phyloP scores from a whole-genome alignment of 2,113 vertebrate species.

The Dicrurus megarhynchus region DNA sequence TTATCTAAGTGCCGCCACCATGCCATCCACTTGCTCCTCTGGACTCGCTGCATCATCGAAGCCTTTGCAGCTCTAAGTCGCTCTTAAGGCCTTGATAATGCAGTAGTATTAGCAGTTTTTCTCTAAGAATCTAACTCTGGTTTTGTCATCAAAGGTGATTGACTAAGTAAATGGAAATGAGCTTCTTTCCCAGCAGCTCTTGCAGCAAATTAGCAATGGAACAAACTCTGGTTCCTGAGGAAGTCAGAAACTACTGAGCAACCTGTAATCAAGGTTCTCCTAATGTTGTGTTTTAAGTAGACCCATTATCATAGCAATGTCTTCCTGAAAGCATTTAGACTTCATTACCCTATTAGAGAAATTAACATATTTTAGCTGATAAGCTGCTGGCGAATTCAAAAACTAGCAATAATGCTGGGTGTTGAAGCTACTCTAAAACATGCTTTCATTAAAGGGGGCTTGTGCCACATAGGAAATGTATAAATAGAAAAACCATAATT shows the following conservation, averaged over 20 bases:
- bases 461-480: conserved; percentile 38
- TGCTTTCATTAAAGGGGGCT: conserved; percentile 51
- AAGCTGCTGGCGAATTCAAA: conserved; percentile 52
- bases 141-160: not conserved
- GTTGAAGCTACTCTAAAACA: conserved; percentile 21
- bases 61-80: not conserved
- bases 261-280: conserved; percentile 67
- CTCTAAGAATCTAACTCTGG: not conserved
- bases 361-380: conserved; percentile 72
- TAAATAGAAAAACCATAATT: conserved; percentile 54
- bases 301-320: conserved; percentile 63
- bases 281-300: conserved; percentile 68
- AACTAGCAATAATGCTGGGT: not conserved
- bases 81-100: not conserved
- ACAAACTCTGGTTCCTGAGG: conserved; percentile 29
- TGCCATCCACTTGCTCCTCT: not conserved
- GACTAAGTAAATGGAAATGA: conserved; percentile 39
- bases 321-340: conserved; percentile 69
- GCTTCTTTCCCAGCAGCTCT: conserved; percentile 50
- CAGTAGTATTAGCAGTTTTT: not conserved
- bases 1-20: not conserved
- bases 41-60: accelerated
- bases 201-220: conserved; percentile 36
- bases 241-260: conserved; percentile 54
- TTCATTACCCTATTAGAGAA: conserved; percentile 71